Conservation (phyloP, 1,140 invertebrate species). For the Macrosteles quadrilineatus region DNA sequence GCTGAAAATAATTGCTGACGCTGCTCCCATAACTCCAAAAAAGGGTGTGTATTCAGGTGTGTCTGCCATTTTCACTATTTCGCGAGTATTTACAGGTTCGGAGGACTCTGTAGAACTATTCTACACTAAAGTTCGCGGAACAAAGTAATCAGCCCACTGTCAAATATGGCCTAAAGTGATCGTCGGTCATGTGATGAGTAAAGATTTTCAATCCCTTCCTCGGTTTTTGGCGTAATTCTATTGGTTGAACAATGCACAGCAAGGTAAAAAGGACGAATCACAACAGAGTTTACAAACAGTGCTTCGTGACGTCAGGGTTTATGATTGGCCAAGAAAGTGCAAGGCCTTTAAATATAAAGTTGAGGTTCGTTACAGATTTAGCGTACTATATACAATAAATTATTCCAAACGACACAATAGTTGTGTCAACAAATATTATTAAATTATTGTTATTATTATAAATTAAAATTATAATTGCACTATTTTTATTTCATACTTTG, state of each 20-base stretch:
- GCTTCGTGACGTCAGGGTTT: constrained; percentile 41
- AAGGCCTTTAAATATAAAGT: too few relatives aligned
- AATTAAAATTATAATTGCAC: too few relatives aligned
- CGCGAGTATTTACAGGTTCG: constrained; percentile 64
- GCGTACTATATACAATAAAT: too few relatives aligned
- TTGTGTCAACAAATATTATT: too few relatives aligned
- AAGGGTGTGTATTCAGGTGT: constrained; percentile 89
- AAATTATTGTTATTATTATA: too few relatives aligned
- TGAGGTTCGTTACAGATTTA: too few relatives aligned
- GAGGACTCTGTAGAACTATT: constrained; percentile 48
- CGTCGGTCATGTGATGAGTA: constrained; percentile 69
- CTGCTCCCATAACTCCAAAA: constrained; percentile 98
- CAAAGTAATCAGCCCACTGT: constrained; percentile 63
- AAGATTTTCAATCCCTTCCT: constrained; percentile 38
- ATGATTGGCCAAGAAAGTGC: constrained; percentile 26
- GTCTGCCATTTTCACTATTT: constrained; percentile 36
- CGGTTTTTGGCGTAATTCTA: constrained; percentile 40
- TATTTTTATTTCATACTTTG: too few relatives aligned
- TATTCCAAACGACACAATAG: too few relatives aligned
- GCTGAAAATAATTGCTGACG: constrained; percentile 97
- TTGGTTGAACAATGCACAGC: constrained; percentile 40
- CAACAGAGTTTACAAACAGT: constrained; percentile 39
- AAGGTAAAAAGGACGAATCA: constrained; percentile 42
- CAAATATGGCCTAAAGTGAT: constrained; percentile 67
- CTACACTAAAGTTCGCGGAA: constrained; percentile 66